phyloP scores from a whole-genome alignment of 2,113 vertebrate genomes.

The Emydura subglobosa region DNA sequence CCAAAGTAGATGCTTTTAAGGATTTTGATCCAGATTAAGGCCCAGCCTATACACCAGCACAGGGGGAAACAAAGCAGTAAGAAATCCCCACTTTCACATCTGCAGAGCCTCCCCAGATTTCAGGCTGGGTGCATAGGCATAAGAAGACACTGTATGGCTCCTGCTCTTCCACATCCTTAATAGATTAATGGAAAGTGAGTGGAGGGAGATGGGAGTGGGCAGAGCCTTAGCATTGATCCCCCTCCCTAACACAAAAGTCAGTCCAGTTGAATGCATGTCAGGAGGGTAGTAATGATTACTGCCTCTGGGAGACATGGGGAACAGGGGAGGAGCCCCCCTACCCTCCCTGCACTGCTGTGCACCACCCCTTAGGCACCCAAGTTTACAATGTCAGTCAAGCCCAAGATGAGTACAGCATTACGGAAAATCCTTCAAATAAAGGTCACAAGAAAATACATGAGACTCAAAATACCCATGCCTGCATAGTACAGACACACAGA shows the following conservation, averaged over 20 bases:
- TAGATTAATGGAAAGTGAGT: not conserved
- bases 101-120: not conserved
- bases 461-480: not conserved
- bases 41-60: not conserved
- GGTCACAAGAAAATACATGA: not conserved
- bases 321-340: not conserved
- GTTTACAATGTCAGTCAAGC: not conserved
- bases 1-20: conserved; percentile 27
- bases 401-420: not conserved
- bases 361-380: not conserved
- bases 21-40: conserved; percentile 1
- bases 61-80: not conserved
- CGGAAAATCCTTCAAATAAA: not conserved
- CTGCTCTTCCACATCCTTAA: not conserved
- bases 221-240: not conserved
- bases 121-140: not conserved
- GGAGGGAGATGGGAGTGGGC: not conserved
- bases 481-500: not conserved
- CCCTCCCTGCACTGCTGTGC: not conserved
- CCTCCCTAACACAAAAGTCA: conserved; percentile 6
- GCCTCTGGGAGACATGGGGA: not conserved
- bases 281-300: conserved; percentile 20
- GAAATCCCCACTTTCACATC: not conserved
- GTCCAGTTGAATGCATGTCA: not conserved
- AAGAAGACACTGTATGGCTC: not conserved